These are phyloP conservation scores for Merodon equestris DNA, from an alignment of 2,888 invertebrate species.

Conservation along the genomic window DNA sequence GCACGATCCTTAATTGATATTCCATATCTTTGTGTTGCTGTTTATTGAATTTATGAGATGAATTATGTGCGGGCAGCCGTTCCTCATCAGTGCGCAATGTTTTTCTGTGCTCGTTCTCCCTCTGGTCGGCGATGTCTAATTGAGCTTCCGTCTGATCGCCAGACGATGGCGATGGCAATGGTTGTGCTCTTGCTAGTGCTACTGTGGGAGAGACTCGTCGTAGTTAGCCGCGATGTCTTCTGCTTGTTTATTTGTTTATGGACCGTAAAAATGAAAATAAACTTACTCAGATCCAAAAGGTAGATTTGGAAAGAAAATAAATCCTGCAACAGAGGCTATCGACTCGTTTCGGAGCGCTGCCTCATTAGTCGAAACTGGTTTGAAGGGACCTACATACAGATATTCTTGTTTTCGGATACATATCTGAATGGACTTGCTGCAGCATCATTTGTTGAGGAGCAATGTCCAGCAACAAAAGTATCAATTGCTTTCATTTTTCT, in stretches of 20 bases:
- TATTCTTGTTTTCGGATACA: neutral
- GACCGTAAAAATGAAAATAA: constrained; percentile 23
- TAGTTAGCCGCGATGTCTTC: neutral
- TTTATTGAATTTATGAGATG: constrained; percentile 58
- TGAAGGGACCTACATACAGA: constrained; percentile 35
- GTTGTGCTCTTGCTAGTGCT: constrained; percentile 3
- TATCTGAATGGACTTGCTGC: constrained; percentile 35
- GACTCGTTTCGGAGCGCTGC: constrained; percentile 30
- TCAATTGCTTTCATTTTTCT: constrained; percentile 26
- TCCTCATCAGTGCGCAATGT: constrained; percentile 32
- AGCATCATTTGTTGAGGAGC: constrained; percentile 19
- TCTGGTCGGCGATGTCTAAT: constrained; percentile 38
- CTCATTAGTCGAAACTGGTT: constrained; percentile 45
- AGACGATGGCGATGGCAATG: constrained; percentile 29
- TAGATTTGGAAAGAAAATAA: neutral
- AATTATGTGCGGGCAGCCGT: constrained; percentile 51
- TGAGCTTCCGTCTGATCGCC: constrained; percentile 65
- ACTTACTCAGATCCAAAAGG: constrained; percentile 3
- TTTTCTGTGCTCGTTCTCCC: constrained; percentile 16
- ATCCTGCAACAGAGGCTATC: no score
- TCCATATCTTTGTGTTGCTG: constrained; percentile 48
- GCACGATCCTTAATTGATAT: constrained; percentile 41
- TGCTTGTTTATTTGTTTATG: constrained; percentile 44
- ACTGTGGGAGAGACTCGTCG: constrained; percentile 7
- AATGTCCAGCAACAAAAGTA: constrained; percentile 20